phyloP scores from a whole-genome alignment of 2,888 invertebrate species.

The Pachliopta kotzebuea region DNA sequence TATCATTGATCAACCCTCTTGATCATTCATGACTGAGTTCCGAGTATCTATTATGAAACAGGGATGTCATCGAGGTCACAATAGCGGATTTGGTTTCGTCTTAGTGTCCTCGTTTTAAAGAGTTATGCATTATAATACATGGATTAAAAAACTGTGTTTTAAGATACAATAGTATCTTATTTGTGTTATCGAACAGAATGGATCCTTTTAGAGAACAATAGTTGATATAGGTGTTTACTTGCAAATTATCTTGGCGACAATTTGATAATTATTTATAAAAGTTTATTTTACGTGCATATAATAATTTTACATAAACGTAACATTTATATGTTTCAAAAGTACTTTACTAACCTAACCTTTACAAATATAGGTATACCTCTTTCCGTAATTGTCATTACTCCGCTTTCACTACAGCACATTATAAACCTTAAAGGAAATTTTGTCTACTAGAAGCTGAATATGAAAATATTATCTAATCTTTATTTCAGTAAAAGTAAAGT shows the following conservation, averaged over 20 bases:
- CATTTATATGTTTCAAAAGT: constrained; percentile 24
- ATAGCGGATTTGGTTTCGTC: constrained; percentile 55
- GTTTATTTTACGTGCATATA: neutral
- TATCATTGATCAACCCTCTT: constrained; percentile 75
- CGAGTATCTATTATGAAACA: constrained; percentile 66
- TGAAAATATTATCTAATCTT: constrained; percentile 6
- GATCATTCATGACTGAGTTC: constrained; percentile 64
- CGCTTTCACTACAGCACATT: constrained; percentile 56
- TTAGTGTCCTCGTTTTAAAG: constrained; percentile 9
- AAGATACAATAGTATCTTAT: neutral
- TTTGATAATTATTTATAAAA: constrained; percentile 3
- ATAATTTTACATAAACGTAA: too few species aligned
- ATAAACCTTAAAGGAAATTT: constrained; percentile 42
- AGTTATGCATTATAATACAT: neutral
- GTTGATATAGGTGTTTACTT: neutral
- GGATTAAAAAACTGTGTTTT: neutral
- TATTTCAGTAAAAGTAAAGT: neutral
- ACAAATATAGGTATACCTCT: constrained; percentile 38
- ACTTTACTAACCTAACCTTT: constrained; percentile 40
- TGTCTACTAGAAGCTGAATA: constrained; percentile 32
- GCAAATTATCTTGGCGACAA: constrained; percentile 14
- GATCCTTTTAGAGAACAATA: constrained; percentile 2
- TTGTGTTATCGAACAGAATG: neutral
- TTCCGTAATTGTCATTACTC: constrained; percentile 53
- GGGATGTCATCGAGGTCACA: constrained; percentile 63